phyloP scores from a whole-genome alignment of 2,797 vertebrate species.

The Philypnodon macrostomus region DNA sequence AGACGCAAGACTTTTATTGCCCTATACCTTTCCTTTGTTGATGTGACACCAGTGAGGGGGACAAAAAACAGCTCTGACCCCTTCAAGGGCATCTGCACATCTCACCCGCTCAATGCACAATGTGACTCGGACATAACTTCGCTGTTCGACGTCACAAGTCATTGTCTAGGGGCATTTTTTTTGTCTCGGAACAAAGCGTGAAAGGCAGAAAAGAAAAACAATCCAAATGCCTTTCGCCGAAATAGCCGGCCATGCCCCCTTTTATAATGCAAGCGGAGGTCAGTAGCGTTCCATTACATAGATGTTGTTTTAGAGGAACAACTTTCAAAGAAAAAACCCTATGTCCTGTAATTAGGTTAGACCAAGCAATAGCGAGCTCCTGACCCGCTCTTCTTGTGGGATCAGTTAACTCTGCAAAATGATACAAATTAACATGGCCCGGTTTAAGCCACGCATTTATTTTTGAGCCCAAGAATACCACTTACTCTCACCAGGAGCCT shows the following conservation, averaged over 20 bases:
- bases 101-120: constrained; percentile 58
- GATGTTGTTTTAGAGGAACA: constrained; percentile 42
- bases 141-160: constrained; percentile 59
- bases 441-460: constrained; percentile 13
- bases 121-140: constrained; percentile 66
- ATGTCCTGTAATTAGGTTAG: constrained; percentile 61
- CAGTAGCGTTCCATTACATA: constrained; percentile 43
- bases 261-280: constrained; percentile 64
- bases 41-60: constrained; percentile 48
- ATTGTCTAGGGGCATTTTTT: constrained; percentile 56
- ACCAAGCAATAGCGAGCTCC: constrained; percentile 8
- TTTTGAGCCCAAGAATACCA: constrained; percentile 18
- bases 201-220: constrained; percentile 65
- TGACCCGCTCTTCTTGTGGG: constrained; percentile 1
- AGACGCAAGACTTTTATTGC: constrained; percentile 64
- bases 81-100: constrained; percentile 40
- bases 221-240: constrained; percentile 59
- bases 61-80: constrained; percentile 59
- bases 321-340: constrained; percentile 56
- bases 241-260: constrained; percentile 35
- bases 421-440: constrained; percentile 29
- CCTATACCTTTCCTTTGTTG: constrained; percentile 51
- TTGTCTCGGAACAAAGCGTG: constrained; percentile 67
- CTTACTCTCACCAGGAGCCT: neutral
- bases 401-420: constrained; percentile 26